A percentile compares a stretch with the other conserved stretches of the same genome.
Evolutionary conservation across 2,888 invertebrate species (phyloP).

Genomic region (Lycocerus yunnanus): DNA sequence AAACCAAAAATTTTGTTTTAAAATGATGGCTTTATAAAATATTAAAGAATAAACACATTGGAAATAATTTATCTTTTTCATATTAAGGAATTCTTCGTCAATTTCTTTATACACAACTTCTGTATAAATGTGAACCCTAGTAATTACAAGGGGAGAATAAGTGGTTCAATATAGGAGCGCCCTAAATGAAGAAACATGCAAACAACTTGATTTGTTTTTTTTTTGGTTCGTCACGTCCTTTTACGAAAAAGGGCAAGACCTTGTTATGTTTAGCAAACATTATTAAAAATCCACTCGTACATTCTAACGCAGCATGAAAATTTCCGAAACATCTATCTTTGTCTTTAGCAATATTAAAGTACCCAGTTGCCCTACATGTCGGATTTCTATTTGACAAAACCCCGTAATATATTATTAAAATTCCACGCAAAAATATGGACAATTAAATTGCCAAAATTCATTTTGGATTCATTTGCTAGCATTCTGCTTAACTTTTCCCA

Average conservation of each 20-base stretch:
- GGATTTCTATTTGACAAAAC: too few relatives aligned
- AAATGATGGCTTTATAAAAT: background rate
- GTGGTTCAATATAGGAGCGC: background rate
- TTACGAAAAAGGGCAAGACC: background rate
- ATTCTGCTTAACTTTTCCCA: too few relatives aligned
- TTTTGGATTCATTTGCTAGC: too few relatives aligned
- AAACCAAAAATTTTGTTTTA: background rate
- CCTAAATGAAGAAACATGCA: background rate
- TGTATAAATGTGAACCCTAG: background rate
- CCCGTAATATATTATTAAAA: too few relatives aligned
- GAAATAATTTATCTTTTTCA: background rate
- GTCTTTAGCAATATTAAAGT: too few relatives aligned
- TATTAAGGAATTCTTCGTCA: background rate
- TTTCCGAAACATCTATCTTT: too few relatives aligned
- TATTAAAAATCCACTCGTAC: background rate
- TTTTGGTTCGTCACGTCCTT: background rate
- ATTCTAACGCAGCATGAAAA: too few relatives aligned
- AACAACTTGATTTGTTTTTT: background rate
- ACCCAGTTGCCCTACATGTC: too few relatives aligned
- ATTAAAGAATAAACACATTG: background rate
- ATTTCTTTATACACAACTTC: background rate
- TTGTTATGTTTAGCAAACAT: background rate
- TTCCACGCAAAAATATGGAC: too few relatives aligned
- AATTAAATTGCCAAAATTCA: too few relatives aligned
- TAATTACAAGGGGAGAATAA: background rate